Evolutionary conservation across 1,140 invertebrate genomes (phyloP).

Genomic region (Zophobas morio): DNA sequence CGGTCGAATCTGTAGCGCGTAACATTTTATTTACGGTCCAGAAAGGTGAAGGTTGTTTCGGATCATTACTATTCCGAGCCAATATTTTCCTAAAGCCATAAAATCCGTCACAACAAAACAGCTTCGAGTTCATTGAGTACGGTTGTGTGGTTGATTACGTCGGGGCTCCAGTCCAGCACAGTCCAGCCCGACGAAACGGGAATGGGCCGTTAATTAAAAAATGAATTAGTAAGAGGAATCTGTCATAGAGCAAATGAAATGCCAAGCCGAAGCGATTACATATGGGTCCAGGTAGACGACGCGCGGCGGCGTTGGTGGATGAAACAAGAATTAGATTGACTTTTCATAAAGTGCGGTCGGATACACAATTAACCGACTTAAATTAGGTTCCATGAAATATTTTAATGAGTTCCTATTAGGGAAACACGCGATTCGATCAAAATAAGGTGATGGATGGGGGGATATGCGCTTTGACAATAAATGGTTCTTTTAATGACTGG

Average conservation of each 20-base stretch:
- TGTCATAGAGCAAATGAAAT: slow-evolving; percentile 65
- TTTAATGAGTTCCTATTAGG: slow-evolving; percentile 60
- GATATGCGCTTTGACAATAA: too few relatives aligned
- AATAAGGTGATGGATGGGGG: too few relatives aligned
- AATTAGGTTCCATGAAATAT: slow-evolving; percentile 62
- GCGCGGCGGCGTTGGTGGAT: slow-evolving; percentile 54
- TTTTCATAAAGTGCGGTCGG: slow-evolving; percentile 50
- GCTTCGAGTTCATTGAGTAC: slow-evolving; percentile 53
- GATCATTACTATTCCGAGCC: slow-evolving; percentile 46
- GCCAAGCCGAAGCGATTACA: slow-evolving; percentile 61
- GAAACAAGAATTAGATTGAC: slow-evolving; percentile 54
- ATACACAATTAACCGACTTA: slow-evolving; percentile 60
- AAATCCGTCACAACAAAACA: slow-evolving; percentile 55
- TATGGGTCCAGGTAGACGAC: slow-evolving; percentile 60
- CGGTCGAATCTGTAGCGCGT: slow-evolving; percentile 29
- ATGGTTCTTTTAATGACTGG: too few relatives aligned
- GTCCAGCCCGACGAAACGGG: slow-evolving; percentile 45
- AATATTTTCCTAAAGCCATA: slow-evolving; percentile 52
- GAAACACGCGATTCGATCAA: too few relatives aligned
- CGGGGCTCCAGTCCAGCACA: slow-evolving; percentile 5
- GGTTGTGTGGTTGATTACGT: slow-evolving; percentile 43
- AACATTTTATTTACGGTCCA: slow-evolving; percentile 47
- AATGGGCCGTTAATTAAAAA: slow-evolving; percentile 64
- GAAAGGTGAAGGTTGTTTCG: slow-evolving; percentile 47
- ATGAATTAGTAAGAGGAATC: slow-evolving; percentile 66